Evolutionary conservation across 2,113 vertebrate species (phyloP).

Genomic region (Gymnogyps californianus): DNA sequence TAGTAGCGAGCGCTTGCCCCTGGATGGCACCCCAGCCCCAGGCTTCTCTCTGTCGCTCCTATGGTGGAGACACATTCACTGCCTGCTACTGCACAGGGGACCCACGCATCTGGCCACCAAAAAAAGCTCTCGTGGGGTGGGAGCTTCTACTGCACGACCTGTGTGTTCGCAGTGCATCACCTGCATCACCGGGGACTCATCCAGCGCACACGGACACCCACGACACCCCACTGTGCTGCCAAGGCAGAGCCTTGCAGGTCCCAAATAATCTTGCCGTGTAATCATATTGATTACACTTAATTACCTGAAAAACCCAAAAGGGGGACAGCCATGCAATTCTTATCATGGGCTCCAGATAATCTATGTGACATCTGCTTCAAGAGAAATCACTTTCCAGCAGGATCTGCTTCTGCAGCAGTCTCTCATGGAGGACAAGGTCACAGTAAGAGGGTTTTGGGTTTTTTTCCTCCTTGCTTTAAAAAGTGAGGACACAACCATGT

Average conservation of each 20-base stretch:
- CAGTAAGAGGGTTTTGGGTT: not conserved
- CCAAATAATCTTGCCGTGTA: no score
- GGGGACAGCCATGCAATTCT: fast-evolving
- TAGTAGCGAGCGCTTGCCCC: fast-evolving
- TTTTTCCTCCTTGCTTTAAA: not conserved
- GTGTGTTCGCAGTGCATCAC: fast-evolving
- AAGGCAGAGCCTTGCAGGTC: no score
- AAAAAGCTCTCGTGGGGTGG: fast-evolving
- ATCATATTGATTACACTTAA: no score
- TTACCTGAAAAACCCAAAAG: not conserved
- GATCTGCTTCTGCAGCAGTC: no score
- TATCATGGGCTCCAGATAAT: not conserved
- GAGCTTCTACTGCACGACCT: fast-evolving
- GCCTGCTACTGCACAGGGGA: not conserved
- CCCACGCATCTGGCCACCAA: fast-evolving
- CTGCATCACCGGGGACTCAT: fast-evolving
- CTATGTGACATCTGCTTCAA: not conserved
- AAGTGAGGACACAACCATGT: not conserved
- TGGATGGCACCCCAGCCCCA: not conserved
- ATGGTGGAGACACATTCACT: fast-evolving
- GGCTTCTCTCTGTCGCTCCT: fast-evolving
- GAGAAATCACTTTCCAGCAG: not conserved
- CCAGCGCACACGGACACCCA: fast-evolving
- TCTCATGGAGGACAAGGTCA: not conserved
- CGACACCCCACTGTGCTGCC: fast-evolving